A percentile compares a stretch with the other conserved stretches of the same genome.
These are phyloP conservation scores for Suricata suricatta DNA, from an alignment of 2,113 vertebrate species.

Conservation along the genomic window DNA sequence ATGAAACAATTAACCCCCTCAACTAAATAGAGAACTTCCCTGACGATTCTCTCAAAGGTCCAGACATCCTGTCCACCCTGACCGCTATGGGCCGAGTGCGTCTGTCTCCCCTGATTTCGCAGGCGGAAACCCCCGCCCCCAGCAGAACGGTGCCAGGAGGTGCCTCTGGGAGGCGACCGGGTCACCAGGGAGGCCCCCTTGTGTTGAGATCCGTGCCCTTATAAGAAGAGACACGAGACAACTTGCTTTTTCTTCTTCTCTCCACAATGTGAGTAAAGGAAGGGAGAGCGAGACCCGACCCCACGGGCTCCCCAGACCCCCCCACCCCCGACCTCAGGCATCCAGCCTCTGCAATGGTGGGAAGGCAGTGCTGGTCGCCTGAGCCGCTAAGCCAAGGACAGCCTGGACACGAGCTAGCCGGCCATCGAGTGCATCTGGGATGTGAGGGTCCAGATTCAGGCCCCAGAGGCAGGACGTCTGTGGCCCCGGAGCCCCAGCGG, in stretches of 20 bases:
- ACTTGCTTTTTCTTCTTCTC: background rate
- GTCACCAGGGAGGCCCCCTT: background rate
- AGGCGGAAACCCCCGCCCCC: background rate
- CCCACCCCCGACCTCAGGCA: background rate
- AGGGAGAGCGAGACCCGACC: background rate
- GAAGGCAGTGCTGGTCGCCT: fast-evolving
- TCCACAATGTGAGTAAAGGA: no score
- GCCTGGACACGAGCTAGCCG: fast-evolving
- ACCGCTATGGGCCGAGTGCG: background rate
- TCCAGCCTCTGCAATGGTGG: background rate
- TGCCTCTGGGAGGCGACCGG: background rate
- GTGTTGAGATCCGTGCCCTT: background rate
- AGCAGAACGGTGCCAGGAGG: background rate
- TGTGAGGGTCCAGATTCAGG: background rate
- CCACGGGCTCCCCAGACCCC: background rate
- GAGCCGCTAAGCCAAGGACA: background rate
- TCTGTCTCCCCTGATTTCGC: background rate
- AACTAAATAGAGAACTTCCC: background rate
- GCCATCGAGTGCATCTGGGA: background rate
- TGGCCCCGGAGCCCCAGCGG: fast-evolving
- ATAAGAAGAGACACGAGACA: background rate
- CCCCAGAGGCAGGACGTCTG: background rate
- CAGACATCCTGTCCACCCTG: background rate
- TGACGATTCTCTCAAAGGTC: background rate
- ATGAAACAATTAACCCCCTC: background rate